These are phyloP conservation scores for Empis livida DNA, from an alignment of 2,888 invertebrate species.

Conservation along the genomic window DNA sequence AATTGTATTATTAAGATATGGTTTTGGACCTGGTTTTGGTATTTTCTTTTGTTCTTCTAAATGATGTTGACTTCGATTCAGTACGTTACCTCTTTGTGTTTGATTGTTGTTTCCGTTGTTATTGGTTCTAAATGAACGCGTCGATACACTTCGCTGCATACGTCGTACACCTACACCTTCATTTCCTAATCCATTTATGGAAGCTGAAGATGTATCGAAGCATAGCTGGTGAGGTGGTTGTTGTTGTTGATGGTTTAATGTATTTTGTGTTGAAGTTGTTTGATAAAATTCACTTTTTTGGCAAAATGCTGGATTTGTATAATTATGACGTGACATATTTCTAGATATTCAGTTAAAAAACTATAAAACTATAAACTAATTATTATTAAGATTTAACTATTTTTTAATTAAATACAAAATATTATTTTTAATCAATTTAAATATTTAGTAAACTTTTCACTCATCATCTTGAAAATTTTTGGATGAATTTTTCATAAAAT, in stretches of 20 bases:
- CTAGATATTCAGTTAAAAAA: too few relatives aligned
- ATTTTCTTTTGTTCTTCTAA: conserved; percentile 16
- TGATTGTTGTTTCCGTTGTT: background rate
- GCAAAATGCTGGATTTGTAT: conserved; percentile 69
- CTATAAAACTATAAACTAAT: too few relatives aligned
- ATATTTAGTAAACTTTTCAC: too few relatives aligned
- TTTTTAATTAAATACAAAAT: too few relatives aligned
- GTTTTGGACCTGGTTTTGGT: conserved; percentile 19
- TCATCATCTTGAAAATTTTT: too few relatives aligned
- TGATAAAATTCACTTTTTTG: conserved; percentile 57
- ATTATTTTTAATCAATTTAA: too few relatives aligned
- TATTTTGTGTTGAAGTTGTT: conserved; percentile 19
- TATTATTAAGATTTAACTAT: too few relatives aligned
- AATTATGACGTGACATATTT: conserved; percentile 36
- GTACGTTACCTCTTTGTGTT: conserved; percentile 9
- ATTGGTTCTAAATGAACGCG: conserved; percentile 27
- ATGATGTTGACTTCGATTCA: conserved; percentile 17
- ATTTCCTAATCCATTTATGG: conserved; percentile 15
- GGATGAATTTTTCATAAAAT: background rate
- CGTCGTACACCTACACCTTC: conserved; percentile 32
- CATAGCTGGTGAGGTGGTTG: background rate
- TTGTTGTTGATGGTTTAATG: conserved; percentile 20
- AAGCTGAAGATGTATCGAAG: conserved; percentile 4
- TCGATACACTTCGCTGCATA: conserved; percentile 35
- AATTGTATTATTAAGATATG: conserved; percentile 7